phyloP scores from a whole-genome alignment of 1,140 invertebrate genomes.

The Dendrolimus punctatus region DNA sequence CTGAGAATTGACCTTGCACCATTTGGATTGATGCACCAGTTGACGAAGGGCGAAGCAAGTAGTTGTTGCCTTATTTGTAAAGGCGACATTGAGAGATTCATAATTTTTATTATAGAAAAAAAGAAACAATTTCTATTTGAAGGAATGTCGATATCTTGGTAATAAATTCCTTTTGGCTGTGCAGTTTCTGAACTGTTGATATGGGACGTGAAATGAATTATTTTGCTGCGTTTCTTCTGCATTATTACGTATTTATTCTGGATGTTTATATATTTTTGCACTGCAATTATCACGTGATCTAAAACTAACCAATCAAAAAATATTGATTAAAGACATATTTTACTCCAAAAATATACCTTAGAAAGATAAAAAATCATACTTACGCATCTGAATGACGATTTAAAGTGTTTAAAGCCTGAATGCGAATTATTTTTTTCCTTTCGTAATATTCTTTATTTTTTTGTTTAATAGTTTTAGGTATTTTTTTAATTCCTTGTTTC shows the following conservation, averaged over 20 bases:
- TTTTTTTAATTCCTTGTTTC: slow-evolving; percentile 11
- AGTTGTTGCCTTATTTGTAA: no score
- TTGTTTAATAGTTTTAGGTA: slow-evolving; percentile 9
- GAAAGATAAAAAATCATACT: slow-evolving; percentile 9
- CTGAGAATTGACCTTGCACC: no score
- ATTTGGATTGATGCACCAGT: no score
- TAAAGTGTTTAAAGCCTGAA: slow-evolving; percentile 10
- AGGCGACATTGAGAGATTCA: no score
- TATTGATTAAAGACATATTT: slow-evolving; percentile 11
- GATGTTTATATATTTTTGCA: slow-evolving; percentile 3
- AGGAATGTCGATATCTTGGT: no score
- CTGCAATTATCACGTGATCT: slow-evolving; percentile 5
- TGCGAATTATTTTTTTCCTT: slow-evolving; percentile 9
- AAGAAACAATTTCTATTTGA: no score
- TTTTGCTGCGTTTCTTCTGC: background rate
- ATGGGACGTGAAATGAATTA: background rate
- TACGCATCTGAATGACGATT: slow-evolving; percentile 11
- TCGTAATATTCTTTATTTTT: slow-evolving; percentile 12
- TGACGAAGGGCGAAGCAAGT: no score
- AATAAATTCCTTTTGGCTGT: background rate
- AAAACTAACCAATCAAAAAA: slow-evolving; percentile 7
- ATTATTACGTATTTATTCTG: slow-evolving; percentile 5
- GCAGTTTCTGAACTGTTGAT: background rate
- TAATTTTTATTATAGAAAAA: no score
- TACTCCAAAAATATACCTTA: slow-evolving; percentile 11